Evolutionary conservation across 2,797 vertebrate genomes (phyloP).

Genomic region (Phrynocephalus forsythii): DNA sequence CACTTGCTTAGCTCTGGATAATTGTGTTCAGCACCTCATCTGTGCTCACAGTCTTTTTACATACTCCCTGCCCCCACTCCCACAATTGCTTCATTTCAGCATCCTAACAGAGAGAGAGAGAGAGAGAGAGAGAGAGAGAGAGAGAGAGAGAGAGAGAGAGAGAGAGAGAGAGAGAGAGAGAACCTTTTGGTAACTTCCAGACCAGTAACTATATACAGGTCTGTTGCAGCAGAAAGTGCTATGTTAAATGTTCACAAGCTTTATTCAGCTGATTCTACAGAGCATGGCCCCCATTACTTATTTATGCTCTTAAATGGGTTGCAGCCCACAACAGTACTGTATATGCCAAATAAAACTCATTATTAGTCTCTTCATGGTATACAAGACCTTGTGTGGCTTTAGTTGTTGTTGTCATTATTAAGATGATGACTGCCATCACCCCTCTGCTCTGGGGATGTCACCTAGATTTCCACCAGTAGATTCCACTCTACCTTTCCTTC

Average conservation of each 20-base stretch:
- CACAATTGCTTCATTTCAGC: neutral
- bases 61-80: neutral
- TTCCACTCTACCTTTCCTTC: neutral
- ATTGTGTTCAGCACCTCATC: neutral
- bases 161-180: neutral
- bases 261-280: no score
- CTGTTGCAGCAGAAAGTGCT: no score
- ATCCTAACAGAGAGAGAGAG: neutral
- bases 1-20: neutral
- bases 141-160: no score
- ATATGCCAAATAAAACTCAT: no score
- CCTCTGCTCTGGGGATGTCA: neutral
- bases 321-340: no score
- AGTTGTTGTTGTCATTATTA: neutral
- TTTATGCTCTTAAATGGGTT: no score
- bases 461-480: neutral
- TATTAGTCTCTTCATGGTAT: no score
- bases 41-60: neutral
- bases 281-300: no score
- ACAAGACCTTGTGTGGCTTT: neutral
- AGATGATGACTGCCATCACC: neutral
- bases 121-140: no score
- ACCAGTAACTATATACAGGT: no score
- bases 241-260: no score
- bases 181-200: neutral